Evolutionary conservation across 1,140 invertebrate species (phyloP).

Genomic region (Lepidotrigona ventralis): DNA sequence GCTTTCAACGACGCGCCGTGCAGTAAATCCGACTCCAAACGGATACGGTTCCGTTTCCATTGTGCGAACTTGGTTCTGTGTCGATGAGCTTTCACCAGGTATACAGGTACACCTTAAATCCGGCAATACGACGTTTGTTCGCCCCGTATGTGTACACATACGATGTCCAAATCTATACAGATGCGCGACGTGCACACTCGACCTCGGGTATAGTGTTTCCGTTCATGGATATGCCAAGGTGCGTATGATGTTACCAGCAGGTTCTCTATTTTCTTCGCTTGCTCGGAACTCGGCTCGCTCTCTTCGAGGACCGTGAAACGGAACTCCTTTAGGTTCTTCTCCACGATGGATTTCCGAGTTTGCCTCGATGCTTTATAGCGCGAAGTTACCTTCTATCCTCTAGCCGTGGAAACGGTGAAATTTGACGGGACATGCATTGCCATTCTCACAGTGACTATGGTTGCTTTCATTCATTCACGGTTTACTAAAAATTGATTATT

Average conservation of each 20-base stretch:
- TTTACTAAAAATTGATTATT: not conserved
- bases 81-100: constrained; percentile 36
- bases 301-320: constrained; percentile 62
- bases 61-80: constrained; percentile 14
- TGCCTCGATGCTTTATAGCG: constrained; percentile 16
- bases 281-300: constrained; percentile 40
- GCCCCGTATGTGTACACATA: not conserved
- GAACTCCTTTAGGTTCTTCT: constrained; percentile 45
- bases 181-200: constrained; percentile 16
- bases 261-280: constrained; percentile 54
- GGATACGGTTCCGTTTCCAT: constrained; percentile 6
- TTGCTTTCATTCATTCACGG: not conserved
- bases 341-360: constrained; percentile 62
- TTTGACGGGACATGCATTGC: not conserved
- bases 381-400: constrained; percentile 1
- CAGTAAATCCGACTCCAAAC: not conserved
- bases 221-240: constrained; percentile 62
- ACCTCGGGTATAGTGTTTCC: constrained; percentile 68
- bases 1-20: not conserved
- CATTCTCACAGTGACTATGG: constrained; percentile 16
- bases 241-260: constrained; percentile 68
- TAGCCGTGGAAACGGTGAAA: constrained; percentile 27
- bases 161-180: not conserved
- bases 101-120: constrained; percentile 28
- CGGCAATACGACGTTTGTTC: constrained; percentile 20